Conservation (phyloP, 2,888 invertebrate genomes). For the Folsomia candida region DNA sequence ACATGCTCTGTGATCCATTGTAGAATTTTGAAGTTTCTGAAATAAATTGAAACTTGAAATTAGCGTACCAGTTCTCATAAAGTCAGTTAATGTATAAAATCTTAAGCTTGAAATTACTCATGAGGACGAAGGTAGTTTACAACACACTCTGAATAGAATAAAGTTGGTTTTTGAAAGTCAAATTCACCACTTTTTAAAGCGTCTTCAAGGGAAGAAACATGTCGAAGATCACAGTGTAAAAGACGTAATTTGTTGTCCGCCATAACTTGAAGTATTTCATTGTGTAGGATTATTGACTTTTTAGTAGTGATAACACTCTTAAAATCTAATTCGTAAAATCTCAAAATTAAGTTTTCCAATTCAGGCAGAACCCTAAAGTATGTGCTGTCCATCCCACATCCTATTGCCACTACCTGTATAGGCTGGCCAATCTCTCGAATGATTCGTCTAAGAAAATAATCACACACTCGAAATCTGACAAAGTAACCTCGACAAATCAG, state of each 20-base stretch:
- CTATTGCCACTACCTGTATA: slow-evolving; percentile 44
- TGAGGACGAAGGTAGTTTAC: slow-evolving; percentile 45
- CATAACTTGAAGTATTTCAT: slow-evolving; percentile 35
- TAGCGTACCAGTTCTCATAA: background rate
- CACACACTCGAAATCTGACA: slow-evolving; percentile 47
- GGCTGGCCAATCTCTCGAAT: slow-evolving; percentile 29
- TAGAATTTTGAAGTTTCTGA: slow-evolving; percentile 37
- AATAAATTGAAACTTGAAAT: slow-evolving; percentile 9
- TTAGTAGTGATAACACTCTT: slow-evolving; percentile 40
- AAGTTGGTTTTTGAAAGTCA: slow-evolving; percentile 40
- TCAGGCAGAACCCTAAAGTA: slow-evolving; percentile 45
- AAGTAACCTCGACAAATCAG: slow-evolving; percentile 48
- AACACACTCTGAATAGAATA: slow-evolving; percentile 49
- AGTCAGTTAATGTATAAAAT: background rate
- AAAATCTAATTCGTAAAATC: slow-evolving; percentile 46
- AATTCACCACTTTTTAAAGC: slow-evolving; percentile 35
- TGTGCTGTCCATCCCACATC: slow-evolving; percentile 48
- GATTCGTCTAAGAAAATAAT: slow-evolving; percentile 43
- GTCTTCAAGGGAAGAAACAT: slow-evolving; percentile 28
- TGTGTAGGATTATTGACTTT: slow-evolving; percentile 32
- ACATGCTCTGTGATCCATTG: slow-evolving; percentile 42
- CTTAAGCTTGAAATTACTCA: slow-evolving; percentile 35
- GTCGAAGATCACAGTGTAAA: slow-evolving; percentile 39
- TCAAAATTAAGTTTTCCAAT: slow-evolving; percentile 30
- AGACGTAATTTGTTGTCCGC: slow-evolving; percentile 32